Conservation (phyloP, 2,888 invertebrate species). For the Siphlonurus alternatus region DNA sequence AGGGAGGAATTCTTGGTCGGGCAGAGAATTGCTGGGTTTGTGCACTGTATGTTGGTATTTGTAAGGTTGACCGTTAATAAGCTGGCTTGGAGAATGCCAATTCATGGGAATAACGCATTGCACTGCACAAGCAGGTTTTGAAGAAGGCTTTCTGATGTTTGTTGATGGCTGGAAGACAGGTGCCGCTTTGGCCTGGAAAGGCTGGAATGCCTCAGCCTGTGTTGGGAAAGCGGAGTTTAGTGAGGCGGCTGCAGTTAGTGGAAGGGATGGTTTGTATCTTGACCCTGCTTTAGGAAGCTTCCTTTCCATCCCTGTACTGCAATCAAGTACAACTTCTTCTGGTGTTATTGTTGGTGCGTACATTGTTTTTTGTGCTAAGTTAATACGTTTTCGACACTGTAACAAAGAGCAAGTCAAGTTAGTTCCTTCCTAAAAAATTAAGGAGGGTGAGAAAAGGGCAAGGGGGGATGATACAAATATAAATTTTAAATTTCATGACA, state of each 20-base stretch:
- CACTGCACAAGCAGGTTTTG: not conserved
- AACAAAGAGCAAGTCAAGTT: not conserved
- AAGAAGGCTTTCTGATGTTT: not conserved
- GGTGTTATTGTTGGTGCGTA: not conserved
- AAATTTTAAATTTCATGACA: no score
- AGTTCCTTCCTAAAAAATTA: not conserved
- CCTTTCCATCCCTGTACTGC: not conserved
- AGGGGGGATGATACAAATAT: no score
- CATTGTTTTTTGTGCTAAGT: not conserved
- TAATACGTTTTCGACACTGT: conserved; percentile 1
- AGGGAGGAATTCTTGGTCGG: not conserved
- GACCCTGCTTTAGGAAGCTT: not conserved
- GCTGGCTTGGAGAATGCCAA: not conserved
- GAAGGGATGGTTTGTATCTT: not conserved
- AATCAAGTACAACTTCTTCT: not conserved
- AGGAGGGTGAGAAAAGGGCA: not conserved
- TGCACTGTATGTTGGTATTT: not conserved
- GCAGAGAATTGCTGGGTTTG: not conserved
- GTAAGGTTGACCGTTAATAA: not conserved
- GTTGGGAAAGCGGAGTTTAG: not conserved
- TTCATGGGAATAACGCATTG: conserved; percentile 1
- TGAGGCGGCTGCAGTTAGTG: not conserved
- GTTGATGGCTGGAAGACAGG: not conserved
- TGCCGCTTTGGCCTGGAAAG: not conserved
- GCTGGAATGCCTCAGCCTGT: not conserved